phyloP scores from a whole-genome alignment of 2,888 invertebrate genomes.

The Zhuqinia jingwanae region DNA sequence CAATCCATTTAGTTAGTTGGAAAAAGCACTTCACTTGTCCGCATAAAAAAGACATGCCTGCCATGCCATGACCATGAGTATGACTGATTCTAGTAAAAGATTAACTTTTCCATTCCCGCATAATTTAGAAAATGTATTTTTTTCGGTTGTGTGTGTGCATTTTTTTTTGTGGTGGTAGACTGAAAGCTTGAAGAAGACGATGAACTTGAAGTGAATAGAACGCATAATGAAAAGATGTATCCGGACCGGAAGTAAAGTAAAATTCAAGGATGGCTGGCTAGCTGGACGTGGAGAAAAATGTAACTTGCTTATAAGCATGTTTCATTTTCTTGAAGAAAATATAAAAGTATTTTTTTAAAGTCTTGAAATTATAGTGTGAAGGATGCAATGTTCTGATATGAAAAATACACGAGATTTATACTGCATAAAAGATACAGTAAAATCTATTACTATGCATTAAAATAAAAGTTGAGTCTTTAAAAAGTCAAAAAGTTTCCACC shows the following conservation, averaged over 20 bases:
- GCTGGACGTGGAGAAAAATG: background rate
- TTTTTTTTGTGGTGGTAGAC: background rate
- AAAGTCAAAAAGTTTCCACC: no score
- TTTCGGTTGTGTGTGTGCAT: no score
- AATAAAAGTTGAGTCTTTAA: no score
- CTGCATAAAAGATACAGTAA: no score
- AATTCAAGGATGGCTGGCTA: slow-evolving; percentile 36
- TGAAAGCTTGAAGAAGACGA: background rate
- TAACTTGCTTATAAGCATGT: background rate
- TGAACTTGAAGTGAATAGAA: no score
- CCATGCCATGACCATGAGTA: slow-evolving; percentile 31
- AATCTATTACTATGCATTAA: no score
- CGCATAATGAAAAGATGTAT: background rate
- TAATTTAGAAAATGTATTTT: slow-evolving; percentile 28
- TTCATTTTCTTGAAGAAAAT: no score
- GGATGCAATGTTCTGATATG: no score
- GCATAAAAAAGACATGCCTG: background rate
- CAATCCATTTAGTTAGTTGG: background rate
- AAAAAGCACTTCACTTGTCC: no score
- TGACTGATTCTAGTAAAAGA: slow-evolving; percentile 42
- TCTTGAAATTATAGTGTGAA: no score
- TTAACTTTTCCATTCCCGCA: slow-evolving; percentile 22
- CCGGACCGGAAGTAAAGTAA: slow-evolving; percentile 24
- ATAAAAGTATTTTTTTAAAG: no score
- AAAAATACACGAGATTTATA: no score